A percentile compares a stretch with the other conserved stretches of the same genome.
Conservation (phyloP, 2,888 invertebrate genomes). For the Cantharis nigra region DNA sequence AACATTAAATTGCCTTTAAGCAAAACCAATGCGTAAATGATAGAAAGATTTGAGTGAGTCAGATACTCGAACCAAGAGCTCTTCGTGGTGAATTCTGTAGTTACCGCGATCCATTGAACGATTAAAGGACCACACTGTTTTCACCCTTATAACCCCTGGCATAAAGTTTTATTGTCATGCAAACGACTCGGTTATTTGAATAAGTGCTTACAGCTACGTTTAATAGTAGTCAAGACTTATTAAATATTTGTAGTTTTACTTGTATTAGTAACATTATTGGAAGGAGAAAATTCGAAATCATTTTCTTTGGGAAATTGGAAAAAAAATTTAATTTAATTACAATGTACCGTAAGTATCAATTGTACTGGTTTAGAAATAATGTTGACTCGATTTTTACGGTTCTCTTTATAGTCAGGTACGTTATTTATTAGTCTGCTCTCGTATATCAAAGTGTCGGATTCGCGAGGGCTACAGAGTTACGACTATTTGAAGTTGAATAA, state of each 20-base stretch:
- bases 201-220: slow-evolving; percentile 43
- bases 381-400: not conserved
- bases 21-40: not conserved
- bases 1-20: slow-evolving; percentile 1
- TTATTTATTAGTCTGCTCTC: not conserved
- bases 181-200: slow-evolving; percentile 41
- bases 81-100: slow-evolving; percentile 40
- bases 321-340: not conserved
- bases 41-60: slow-evolving; percentile 29
- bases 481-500: not conserved
- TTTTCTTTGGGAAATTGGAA: not conserved
- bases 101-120: slow-evolving; percentile 41
- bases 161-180: slow-evolving; percentile 39
- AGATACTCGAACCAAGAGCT: slow-evolving; percentile 37
- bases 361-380: not conserved
- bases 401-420: not conserved
- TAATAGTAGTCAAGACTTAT: slow-evolving; percentile 37
- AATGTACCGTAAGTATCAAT: not conserved
- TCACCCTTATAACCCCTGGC: slow-evolving; percentile 37
- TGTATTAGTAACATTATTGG: not conserved
- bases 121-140: slow-evolving; percentile 37
- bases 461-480: not conserved
- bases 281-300: too few relatives aligned
- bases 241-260: slow-evolving; percentile 26
- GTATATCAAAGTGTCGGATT: not conserved